These are phyloP conservation scores for Phallusia fumigata DNA, from an alignment of 23 tunicate genomes.

Conservation along the genomic window DNA sequence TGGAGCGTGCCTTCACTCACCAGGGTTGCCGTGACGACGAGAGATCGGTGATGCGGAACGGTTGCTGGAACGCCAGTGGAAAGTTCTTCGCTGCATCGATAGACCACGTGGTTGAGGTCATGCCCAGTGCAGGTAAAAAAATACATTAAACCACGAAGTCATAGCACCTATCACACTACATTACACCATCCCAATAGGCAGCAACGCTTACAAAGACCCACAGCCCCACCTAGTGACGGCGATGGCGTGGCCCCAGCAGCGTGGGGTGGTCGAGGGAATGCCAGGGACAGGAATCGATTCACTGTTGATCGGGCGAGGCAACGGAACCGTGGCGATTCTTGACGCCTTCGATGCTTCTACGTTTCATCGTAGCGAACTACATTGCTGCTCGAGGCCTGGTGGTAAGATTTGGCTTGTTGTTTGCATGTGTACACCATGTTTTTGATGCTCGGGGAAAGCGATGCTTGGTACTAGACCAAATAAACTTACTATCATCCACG, in stretches of 20 bases:
- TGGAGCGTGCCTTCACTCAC: constrained; percentile 35
- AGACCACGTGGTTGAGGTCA: constrained; percentile 59
- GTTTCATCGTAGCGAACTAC: constrained; percentile 47
- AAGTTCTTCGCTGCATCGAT: constrained; percentile 72
- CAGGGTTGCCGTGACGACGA: constrained; percentile 33
- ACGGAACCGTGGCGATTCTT: constrained; percentile 58
- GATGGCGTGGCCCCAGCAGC: constrained; percentile 61
- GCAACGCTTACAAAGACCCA: constrained; percentile 46
- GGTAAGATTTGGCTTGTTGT: constrained; percentile 30
- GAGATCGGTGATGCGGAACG: constrained; percentile 10
- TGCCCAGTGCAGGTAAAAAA: constrained; percentile 62
- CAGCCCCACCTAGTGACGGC: constrained; percentile 56
- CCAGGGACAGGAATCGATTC: constrained; percentile 73
- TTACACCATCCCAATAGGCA: constrained; percentile 22
- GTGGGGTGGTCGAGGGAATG: constrained; percentile 66
- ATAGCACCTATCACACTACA: background rate
- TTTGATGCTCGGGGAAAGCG: background rate
- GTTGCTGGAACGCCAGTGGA: constrained; percentile 82
- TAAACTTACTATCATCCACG: no score
- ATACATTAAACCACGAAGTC: background rate
- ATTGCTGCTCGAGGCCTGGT: constrained; percentile 66
- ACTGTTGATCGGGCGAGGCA: constrained; percentile 53
- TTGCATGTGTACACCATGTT: background rate
- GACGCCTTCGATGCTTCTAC: constrained; percentile 85
- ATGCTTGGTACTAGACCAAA: no score